Base-by-base conservation (phyloP, 2,797 vertebrate species). In the Myotis daubentonii region DNA sequence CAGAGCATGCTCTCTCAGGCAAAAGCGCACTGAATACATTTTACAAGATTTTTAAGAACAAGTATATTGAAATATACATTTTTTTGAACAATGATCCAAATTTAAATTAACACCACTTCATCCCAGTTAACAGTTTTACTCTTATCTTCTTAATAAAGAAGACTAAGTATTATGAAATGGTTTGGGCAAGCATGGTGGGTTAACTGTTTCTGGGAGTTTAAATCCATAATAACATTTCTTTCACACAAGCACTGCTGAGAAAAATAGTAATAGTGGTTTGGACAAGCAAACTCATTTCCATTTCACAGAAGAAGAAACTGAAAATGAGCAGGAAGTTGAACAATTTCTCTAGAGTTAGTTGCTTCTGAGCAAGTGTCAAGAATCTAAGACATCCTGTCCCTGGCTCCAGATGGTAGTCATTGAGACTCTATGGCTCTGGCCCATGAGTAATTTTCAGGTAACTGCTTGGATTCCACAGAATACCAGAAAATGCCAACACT, bases 31-130 rank as follows among this genome's bases (percentile, higher is more conserved):
- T 38, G 30, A 71, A 38, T 55, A 44, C 1, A 16, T 70, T 62
- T 71, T 2, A 89, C n/a, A 74, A 91, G 15, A 53, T 30, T 78
- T 78, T 85, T 19, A 38, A 70, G 51, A 94, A 80, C 49, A 87
- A 55, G 41, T 28, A 79, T 49, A 49, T 3, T 65, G 25, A 72
- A 91, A 85, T 6, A 90, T 53, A 84, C 17, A 8, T 51, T 81
- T 91, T 91, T 78, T 68, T 6, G 75, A 93, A 92, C 71, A 91
- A 66, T 94, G 70, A 93, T 55, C 2, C 20, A 80, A 89, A 53
- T 79, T 87, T 92, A 91, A 91, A 93, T 68, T 11, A 84, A 79
- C 11, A 68, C 33, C 10, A 84, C 38, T 78, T 66, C 36, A 89
- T 17, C 84, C 62, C n/a, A 82, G 41, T 72, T 82, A 81, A 74